These are phyloP conservation scores for Oryzias sinensis DNA, from an alignment of 2,797 vertebrate species.

Conservation along the genomic window DNA sequence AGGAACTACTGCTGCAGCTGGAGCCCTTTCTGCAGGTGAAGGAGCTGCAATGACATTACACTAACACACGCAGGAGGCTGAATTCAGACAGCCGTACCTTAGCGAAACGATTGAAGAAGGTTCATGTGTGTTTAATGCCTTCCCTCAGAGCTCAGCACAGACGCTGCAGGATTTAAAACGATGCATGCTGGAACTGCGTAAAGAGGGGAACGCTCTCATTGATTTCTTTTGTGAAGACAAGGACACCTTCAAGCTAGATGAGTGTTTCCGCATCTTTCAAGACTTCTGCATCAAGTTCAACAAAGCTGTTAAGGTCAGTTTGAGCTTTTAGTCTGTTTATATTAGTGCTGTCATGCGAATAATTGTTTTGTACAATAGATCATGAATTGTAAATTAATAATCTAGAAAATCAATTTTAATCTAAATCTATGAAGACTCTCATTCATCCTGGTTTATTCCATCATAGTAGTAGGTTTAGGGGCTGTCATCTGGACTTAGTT, in stretches of 20 bases:
- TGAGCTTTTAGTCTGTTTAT: not conserved
- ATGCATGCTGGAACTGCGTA: constrained; percentile 84
- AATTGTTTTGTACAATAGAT: too few species aligned
- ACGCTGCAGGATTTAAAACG: constrained; percentile 87
- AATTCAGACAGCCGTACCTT: constrained; percentile 21
- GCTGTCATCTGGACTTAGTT: too few species aligned
- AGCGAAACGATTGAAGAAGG: constrained; percentile 9
- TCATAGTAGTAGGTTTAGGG: too few species aligned
- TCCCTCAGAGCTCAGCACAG: constrained; percentile 79
- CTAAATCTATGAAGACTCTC: too few species aligned
- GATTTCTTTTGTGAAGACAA: constrained; percentile 99
- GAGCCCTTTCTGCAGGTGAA: constrained; percentile 92
- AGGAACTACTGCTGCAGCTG: constrained; percentile 86
- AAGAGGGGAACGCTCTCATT: constrained; percentile 88
- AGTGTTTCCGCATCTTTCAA: constrained; percentile 96
- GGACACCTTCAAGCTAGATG: constrained; percentile 95
- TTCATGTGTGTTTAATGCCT: constrained; percentile 6
- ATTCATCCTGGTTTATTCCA: too few species aligned
- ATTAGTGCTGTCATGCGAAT: too few species aligned
- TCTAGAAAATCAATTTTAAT: too few species aligned
- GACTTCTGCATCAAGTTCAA: constrained; percentile 95
- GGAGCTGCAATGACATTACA: constrained; percentile 17
- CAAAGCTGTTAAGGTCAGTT: constrained; percentile 92
- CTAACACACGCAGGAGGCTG: constrained; percentile 24
- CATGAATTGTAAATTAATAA: too few species aligned